A percentile compares a stretch with the other conserved stretches of the same genome.
Evolutionary conservation across 2,888 invertebrate species (phyloP).

Genomic region (Congeria kusceri): DNA sequence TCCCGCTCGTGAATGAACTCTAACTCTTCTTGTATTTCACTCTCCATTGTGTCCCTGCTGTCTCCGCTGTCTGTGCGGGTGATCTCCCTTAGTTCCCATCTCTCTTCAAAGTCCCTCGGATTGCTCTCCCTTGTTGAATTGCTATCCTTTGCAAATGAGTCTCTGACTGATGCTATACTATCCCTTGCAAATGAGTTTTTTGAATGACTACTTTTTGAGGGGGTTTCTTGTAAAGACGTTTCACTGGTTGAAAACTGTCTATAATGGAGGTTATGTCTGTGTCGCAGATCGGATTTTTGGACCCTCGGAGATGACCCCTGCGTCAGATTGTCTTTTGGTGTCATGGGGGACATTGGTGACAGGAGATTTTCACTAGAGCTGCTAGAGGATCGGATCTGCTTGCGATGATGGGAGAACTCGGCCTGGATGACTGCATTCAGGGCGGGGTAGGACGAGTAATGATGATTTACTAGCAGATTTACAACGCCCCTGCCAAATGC

Average conservation of each 20-base stretch:
- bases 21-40: slow-evolving; percentile 18
- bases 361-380: slow-evolving; percentile 50
- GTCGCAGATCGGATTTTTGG: neutral
- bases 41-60: slow-evolving; percentile 17
- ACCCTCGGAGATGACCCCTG: neutral
- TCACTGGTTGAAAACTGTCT: slow-evolving; percentile 19
- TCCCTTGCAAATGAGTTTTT: neutral
- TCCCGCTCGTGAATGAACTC: slow-evolving; percentile 56
- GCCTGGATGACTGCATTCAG: slow-evolving; percentile 76
- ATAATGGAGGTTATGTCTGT: slow-evolving; percentile 7
- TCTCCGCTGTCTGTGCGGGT: slow-evolving; percentile 29
- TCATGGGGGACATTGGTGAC: slow-evolving; percentile 34
- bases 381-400: slow-evolving; percentile 45
- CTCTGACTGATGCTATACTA: neutral
- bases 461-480: slow-evolving; percentile 75
- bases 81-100: slow-evolving; percentile 59
- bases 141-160: slow-evolving; percentile 1
- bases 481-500: slow-evolving; percentile 77
- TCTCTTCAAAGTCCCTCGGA: slow-evolving; percentile 47
- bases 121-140: slow-evolving; percentile 38
- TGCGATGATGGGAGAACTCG: slow-evolving; percentile 58
- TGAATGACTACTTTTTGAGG: neutral
- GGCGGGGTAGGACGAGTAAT: slow-evolving; percentile 77
- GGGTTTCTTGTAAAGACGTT: neutral
- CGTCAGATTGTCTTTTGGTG: slow-evolving; percentile 16